Conservation (phyloP, 2,797 vertebrate genomes). For the Micrastur ruficollis region DNA sequence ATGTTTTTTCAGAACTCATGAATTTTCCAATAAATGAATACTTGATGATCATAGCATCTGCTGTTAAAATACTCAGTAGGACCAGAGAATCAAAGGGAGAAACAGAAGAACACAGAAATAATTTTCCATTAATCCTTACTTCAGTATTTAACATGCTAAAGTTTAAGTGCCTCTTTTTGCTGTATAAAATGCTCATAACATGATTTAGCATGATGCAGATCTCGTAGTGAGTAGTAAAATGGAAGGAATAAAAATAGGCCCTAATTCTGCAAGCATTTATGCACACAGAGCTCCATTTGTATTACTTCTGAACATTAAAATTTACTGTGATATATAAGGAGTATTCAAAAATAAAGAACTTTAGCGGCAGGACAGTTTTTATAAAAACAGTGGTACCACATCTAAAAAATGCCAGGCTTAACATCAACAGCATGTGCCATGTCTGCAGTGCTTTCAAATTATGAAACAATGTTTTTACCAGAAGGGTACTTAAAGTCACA, state of each 20-base stretch:
- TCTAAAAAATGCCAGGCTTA: neutral
- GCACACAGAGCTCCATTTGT: neutral
- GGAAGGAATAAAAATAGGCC: neutral
- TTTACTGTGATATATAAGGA: neutral
- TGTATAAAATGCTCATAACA: neutral
- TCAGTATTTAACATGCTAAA: neutral
- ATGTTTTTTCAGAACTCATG: neutral
- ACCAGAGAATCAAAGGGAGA: neutral
- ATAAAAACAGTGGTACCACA: neutral
- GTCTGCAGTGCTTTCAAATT: conserved; percentile 10
- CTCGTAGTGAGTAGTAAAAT: neutral
- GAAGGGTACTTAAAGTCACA: neutral
- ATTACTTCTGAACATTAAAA: neutral
- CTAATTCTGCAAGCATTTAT: neutral
- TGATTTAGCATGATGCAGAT: neutral
- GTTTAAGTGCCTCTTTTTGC: neutral
- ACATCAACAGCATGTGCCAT: neutral
- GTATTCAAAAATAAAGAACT: neutral
- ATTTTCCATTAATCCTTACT: neutral
- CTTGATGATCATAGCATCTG: neutral
- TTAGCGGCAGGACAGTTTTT: neutral
- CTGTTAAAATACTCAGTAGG: neutral
- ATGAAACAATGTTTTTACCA: conserved; percentile 7
- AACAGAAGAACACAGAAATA: neutral
- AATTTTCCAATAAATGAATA: neutral